Conservation (phyloP, 2,888 invertebrate species). For the Plusia festucae region DNA sequence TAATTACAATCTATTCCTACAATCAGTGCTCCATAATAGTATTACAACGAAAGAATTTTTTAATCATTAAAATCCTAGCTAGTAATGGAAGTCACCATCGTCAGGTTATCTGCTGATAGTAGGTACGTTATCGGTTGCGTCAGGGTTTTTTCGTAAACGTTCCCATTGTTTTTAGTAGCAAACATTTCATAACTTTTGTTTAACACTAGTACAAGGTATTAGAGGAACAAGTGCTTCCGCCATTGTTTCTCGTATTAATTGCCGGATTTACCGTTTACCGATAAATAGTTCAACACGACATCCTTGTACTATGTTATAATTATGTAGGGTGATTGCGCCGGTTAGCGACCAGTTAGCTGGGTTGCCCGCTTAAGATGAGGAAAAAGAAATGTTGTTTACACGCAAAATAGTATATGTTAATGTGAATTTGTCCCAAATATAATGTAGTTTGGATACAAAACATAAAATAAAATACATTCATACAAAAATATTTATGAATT, state of each 20-base stretch:
- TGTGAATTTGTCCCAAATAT: no score
- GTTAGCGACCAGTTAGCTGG: no score
- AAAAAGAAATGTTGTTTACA: no score
- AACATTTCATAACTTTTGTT: conserved; percentile 18
- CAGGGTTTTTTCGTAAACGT: conserved; percentile 67
- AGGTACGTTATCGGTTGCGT: conserved; percentile 62
- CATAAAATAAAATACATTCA: no score
- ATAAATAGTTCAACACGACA: conserved; percentile 10
- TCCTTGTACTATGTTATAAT: no score
- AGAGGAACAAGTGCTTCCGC: conserved; percentile 1
- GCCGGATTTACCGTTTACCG: conserved; percentile 15
- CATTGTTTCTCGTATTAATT: conserved; percentile 2
- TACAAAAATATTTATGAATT: no score
- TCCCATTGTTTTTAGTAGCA: conserved; percentile 25
- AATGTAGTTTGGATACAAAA: no score
- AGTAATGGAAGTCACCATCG: conserved; percentile 19
- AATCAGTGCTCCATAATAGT: conserved; percentile 11
- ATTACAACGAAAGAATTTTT: conserved; percentile 9
- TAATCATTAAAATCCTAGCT: conserved; percentile 16
- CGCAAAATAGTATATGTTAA: no score
- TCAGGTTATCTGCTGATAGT: conserved; percentile 71
- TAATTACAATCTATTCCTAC: background rate
- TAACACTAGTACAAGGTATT: conserved; percentile 16
- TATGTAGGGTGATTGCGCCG: no score
- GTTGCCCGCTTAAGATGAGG: no score